Conservation (phyloP, 2,888 invertebrate species). For the Synergus laeviventris region DNA sequence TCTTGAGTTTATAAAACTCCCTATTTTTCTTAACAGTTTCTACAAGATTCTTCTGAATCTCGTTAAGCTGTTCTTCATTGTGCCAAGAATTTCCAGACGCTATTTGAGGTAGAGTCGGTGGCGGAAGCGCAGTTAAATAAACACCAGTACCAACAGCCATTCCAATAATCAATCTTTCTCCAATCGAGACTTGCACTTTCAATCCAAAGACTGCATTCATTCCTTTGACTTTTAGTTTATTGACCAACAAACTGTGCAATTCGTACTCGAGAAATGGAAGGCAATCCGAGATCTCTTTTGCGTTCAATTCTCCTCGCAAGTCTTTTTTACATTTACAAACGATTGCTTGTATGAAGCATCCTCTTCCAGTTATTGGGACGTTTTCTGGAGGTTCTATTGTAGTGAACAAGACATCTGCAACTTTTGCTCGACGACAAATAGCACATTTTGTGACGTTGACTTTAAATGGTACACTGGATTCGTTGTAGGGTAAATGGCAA, state of each 20-base stretch:
- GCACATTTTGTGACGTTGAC: conserved; percentile 85
- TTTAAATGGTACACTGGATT: conserved; percentile 84
- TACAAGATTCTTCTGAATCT: conserved; percentile 83
- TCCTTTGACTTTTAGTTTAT: conserved; percentile 94
- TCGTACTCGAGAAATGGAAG: conserved; percentile 98
- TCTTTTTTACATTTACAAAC: conserved; percentile 88
- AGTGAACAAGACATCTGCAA: conserved; percentile 93
- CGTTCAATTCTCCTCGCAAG: conserved; percentile 88
- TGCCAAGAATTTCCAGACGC: conserved; percentile 82
- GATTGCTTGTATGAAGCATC: conserved; percentile 84
- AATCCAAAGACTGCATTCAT: conserved; percentile 96
- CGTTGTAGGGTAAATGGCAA: conserved; percentile 91
- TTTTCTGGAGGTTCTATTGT: conserved; percentile 91
- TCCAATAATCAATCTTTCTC: conserved; percentile 91
- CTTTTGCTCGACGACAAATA: conserved; percentile 85
- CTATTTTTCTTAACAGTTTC: conserved; percentile 85
- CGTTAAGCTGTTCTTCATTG: conserved; percentile 81
- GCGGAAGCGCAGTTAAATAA: conserved; percentile 86
- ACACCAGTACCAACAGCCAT: conserved; percentile 93
- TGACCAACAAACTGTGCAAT: conserved; percentile 91
- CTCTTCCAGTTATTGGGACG: conserved; percentile 84
- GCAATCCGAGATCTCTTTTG: conserved; percentile 96
- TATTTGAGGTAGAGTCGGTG: conserved; percentile 85
- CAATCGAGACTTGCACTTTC: conserved; percentile 84
- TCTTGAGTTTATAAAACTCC: conserved; percentile 82